A percentile compares a stretch with the other conserved stretches of the same genome.
phyloP scores from a whole-genome alignment of 2,113 vertebrate genomes.

The Ardeotis arabs region DNA sequence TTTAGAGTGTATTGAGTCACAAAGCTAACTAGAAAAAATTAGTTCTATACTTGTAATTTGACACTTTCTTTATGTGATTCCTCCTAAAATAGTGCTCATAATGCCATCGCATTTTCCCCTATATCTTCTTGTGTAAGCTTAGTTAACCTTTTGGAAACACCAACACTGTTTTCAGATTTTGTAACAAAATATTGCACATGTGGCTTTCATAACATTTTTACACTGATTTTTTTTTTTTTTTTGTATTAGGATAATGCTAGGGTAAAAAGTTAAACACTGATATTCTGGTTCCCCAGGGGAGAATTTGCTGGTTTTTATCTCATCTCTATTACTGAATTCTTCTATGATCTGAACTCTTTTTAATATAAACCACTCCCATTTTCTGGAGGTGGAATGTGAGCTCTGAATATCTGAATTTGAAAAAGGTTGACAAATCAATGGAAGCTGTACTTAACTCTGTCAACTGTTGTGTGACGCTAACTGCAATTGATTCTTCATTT shows the following conservation, averaged over 20 bases:
- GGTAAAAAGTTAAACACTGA: constrained; percentile 10
- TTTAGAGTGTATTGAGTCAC: neutral
- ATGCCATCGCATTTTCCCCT: neutral
- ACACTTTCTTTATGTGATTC: neutral
- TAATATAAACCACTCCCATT: constrained; percentile 1
- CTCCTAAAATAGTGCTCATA: neutral
- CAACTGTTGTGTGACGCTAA: neutral
- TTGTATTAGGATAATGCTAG: neutral
- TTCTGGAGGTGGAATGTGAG: constrained; percentile 11
- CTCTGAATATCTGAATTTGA: neutral
- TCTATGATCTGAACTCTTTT: constrained; percentile 4
- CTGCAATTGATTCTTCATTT: neutral
- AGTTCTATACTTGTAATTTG: neutral
- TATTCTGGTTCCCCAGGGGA: neutral
- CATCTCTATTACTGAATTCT: neutral
- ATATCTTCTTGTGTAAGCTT: neutral
- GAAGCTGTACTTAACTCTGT: neutral
- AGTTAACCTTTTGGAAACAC: neutral
- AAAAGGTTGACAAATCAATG: neutral
- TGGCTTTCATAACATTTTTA: constrained; percentile 32
- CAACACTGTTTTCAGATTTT: neutral
- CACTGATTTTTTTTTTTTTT: neutral
- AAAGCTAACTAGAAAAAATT: neutral
- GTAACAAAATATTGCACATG: neutral
- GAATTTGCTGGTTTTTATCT: neutral